Percentiles rank a stretch among this genome's conserved stretches.
These are phyloP conservation scores for Hirundo rustica DNA, from an alignment of 2,797 vertebrate species.

Conservation along the genomic window DNA sequence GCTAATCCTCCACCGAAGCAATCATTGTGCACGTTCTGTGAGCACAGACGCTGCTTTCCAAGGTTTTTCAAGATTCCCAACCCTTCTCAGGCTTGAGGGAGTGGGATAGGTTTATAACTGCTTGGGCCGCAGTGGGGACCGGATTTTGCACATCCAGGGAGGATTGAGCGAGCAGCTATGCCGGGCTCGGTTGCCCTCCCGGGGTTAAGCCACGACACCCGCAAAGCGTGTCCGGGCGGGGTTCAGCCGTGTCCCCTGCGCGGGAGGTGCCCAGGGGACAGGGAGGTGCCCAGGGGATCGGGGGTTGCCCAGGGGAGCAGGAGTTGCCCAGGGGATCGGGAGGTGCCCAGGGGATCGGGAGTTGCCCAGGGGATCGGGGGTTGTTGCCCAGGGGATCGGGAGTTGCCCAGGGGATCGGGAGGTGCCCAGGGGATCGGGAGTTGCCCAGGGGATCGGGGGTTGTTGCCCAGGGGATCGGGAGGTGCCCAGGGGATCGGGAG, in stretches of 20 bases:
- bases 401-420: too few relatives aligned
- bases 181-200: neutral
- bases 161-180: rapidly evolving
- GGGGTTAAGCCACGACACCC: neutral
- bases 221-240: too few relatives aligned
- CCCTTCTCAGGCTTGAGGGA: neutral
- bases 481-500: too few relatives aligned
- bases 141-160: neutral
- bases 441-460: too few relatives aligned
- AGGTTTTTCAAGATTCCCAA: neutral
- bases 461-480: too few relatives aligned
- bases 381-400: too few relatives aligned
- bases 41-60: neutral
- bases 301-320: neutral
- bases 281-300: neutral
- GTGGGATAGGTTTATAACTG: too few relatives aligned
- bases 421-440: too few relatives aligned
- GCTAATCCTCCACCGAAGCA: neutral
- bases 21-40: neutral
- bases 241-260: rapidly evolving
- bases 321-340: too few relatives aligned
- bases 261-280: neutral
- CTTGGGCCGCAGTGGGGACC: rapidly evolving
- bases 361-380: too few relatives aligned
- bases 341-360: too few relatives aligned